phyloP scores from a whole-genome alignment of 1,140 invertebrate genomes.

The Drosophila ercepeae region DNA sequence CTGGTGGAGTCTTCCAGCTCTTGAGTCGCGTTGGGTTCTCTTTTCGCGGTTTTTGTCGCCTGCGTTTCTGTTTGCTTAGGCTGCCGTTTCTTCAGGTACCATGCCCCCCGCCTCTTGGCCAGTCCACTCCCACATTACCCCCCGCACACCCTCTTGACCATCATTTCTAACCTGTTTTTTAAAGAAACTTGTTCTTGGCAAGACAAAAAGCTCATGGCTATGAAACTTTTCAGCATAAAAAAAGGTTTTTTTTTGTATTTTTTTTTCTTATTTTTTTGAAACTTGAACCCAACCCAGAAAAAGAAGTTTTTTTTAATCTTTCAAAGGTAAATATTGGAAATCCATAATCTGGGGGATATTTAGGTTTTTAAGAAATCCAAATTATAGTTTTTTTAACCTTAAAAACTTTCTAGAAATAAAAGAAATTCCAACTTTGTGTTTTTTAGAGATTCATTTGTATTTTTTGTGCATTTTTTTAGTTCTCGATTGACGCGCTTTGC shows the following conservation, averaged over 20 bases:
- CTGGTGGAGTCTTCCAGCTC: constrained; percentile 21
- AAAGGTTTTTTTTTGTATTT: constrained; percentile 3
- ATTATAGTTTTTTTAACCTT: too few relatives aligned
- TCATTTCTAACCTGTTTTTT: constrained; percentile 16
- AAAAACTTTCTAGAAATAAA: not conserved
- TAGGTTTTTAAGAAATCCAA: too few relatives aligned
- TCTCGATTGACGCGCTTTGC: constrained; percentile 16
- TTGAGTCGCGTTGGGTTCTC: constrained; percentile 17
- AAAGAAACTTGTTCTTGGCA: constrained; percentile 14
- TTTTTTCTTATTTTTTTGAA: not conserved
- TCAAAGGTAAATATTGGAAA: not conserved
- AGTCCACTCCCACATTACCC: not conserved
- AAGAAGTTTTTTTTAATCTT: not conserved
- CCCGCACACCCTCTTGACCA: not conserved
- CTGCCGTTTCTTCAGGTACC: constrained; percentile 29
- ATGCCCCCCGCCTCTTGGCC: not conserved
- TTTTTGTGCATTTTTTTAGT: constrained; percentile 4
- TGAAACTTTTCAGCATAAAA: constrained; percentile 9
- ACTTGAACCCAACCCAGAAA: constrained; percentile 24
- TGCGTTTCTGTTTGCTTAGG: constrained; percentile 65
- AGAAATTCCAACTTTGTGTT: constrained; percentile 1
- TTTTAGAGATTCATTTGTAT: constrained; percentile 4
- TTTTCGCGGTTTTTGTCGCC: constrained; percentile 47
- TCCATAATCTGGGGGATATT: not conserved
- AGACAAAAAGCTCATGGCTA: constrained; percentile 8